Percentiles rank a stretch among this genome's conserved stretches.
Evolutionary conservation across 2,888 invertebrate genomes (phyloP).

Genomic region (Halocaridina rubra): DNA sequence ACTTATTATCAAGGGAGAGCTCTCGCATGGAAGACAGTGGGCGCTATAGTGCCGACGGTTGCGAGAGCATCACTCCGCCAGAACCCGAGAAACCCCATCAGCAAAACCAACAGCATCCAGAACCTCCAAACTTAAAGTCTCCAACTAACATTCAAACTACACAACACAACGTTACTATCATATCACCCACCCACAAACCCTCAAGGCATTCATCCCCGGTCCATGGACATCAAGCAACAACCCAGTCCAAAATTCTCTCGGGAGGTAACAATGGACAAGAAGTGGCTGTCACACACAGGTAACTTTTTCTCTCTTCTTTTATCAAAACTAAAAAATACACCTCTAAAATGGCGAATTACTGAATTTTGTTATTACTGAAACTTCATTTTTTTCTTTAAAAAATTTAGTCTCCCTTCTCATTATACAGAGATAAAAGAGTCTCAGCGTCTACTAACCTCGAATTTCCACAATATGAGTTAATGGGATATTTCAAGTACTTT

Average conservation of each 20-base stretch:
- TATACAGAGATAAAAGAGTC: too few species aligned
- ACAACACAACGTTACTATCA: not conserved
- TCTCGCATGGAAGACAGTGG: slow-evolving; percentile 48
- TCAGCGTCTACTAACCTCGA: too few species aligned
- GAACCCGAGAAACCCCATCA: not conserved
- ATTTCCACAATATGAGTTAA: too few species aligned
- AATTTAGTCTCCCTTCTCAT: too few species aligned
- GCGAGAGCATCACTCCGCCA: not conserved
- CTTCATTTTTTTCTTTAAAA: too few species aligned
- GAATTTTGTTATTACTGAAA: too few species aligned
- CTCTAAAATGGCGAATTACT: too few species aligned
- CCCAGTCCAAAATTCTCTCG: not conserved
- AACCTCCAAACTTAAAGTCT: not conserved
- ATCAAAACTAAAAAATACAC: not conserved
- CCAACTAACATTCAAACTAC: not conserved
- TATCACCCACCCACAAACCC: not conserved
- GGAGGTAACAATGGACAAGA: not conserved
- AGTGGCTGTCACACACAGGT: not conserved
- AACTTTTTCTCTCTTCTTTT: not conserved
- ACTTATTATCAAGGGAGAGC: not conserved
- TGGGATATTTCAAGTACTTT: too few species aligned
- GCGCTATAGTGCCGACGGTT: slow-evolving; percentile 47
- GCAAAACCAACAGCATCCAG: not conserved
- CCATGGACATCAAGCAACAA: not conserved
- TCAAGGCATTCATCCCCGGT: not conserved